A percentile compares a stretch with the other conserved stretches of the same genome.
Evolutionary conservation across 2,797 vertebrate genomes (phyloP).

Genomic region (Odontamblyopus rebecca): DNA sequence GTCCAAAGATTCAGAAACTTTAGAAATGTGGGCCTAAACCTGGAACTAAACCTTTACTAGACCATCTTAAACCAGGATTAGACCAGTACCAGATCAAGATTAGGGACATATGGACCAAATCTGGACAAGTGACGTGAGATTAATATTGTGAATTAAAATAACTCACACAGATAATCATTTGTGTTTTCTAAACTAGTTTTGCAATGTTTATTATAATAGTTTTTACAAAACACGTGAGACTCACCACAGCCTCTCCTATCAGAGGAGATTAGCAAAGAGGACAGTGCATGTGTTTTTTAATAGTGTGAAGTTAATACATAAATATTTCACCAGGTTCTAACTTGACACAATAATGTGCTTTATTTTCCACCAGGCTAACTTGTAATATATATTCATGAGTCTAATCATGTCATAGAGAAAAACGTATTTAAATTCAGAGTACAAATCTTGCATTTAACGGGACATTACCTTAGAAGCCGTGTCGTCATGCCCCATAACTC

Average conservation of each 20-base stretch:
- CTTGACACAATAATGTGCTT: constrained; percentile 48
- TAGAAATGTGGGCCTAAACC: background rate
- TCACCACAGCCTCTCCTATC: constrained; percentile 9
- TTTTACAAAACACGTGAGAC: constrained; percentile 9
- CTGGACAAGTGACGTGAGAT: background rate
- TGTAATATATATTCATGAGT: constrained; percentile 66
- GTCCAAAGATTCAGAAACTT: no score
- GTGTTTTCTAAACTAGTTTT: background rate
- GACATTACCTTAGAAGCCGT: background rate
- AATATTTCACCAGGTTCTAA: constrained; percentile 40
- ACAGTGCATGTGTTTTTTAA: background rate
- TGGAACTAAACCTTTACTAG: background rate
- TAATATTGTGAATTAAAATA: background rate
- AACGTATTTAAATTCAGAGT: constrained; percentile 32
- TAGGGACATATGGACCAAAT: background rate
- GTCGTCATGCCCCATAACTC: constrained; percentile 1
- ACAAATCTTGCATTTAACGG: constrained; percentile 11
- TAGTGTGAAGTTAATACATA: constrained; percentile 35
- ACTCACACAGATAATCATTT: background rate
- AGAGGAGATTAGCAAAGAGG: constrained; percentile 28
- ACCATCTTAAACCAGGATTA: background rate
- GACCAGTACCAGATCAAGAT: background rate
- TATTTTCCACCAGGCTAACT: constrained; percentile 59
- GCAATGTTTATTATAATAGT: background rate
- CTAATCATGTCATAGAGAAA: constrained; percentile 35